Percentiles rank a stretch among this genome's conserved stretches.
Conservation (phyloP, 2,888 invertebrate genomes). For the Ethmia dodecea region DNA sequence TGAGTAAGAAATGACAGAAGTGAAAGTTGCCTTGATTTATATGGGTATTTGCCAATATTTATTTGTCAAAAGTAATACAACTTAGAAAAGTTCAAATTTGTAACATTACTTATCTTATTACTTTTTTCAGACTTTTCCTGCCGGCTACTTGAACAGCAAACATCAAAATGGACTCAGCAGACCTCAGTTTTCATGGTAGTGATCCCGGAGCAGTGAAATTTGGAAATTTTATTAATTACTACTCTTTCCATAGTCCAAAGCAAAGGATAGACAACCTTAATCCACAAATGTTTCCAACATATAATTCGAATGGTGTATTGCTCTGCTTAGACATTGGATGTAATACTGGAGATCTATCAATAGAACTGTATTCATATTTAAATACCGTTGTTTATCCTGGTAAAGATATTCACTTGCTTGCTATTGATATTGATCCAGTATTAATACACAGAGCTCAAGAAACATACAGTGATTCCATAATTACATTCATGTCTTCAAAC, state of each 20-base stretch:
- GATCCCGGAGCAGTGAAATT: slow-evolving; percentile 87
- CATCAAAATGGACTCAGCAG: slow-evolving; percentile 24
- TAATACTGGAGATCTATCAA: slow-evolving; percentile 87
- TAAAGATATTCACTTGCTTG: slow-evolving; percentile 71
- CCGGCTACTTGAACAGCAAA: too few species aligned
- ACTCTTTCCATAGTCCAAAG: slow-evolving; percentile 85
- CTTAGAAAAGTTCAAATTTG: too few species aligned
- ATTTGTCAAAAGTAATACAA: too few species aligned
- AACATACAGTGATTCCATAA: slow-evolving; percentile 51
- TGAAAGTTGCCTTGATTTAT: too few species aligned
- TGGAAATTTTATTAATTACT: slow-evolving; percentile 94
- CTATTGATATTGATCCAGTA: slow-evolving; percentile 85
- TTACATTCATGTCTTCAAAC: slow-evolving; percentile 79
- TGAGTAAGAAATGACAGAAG: too few species aligned
- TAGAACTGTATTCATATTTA: slow-evolving; percentile 73
- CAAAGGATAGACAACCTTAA: slow-evolving; percentile 81
- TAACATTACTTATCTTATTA: too few species aligned
- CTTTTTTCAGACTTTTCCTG: too few species aligned
- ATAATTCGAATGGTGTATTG: slow-evolving; percentile 39
- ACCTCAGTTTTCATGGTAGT: slow-evolving; percentile 63
- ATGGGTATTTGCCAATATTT: too few species aligned
- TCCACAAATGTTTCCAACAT: slow-evolving; percentile 46
- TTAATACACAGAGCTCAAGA: slow-evolving; percentile 83
- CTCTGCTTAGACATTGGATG: slow-evolving; percentile 88
- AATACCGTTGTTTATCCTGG: slow-evolving; percentile 42